Percentiles rank a stretch among this genome's conserved stretches.
Conservation (phyloP, 2,888 invertebrate species). For the Rotaria magnacalcarata region DNA sequence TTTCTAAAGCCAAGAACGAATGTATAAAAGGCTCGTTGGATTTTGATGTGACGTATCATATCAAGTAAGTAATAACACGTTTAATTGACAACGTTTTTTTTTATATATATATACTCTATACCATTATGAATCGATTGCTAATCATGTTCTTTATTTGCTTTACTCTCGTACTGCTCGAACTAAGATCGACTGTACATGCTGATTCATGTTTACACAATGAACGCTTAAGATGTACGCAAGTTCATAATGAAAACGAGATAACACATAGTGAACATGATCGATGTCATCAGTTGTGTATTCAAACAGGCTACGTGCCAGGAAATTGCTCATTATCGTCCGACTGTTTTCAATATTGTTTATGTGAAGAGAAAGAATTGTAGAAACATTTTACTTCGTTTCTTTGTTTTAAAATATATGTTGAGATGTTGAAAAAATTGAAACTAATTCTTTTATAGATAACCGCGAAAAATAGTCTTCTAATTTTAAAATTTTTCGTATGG, state of each 20-base stretch:
- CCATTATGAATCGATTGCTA: background rate
- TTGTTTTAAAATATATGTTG: no score
- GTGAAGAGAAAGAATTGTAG: background rate
- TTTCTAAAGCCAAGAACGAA: no score
- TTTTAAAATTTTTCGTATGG: no score
- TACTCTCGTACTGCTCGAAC: background rate
- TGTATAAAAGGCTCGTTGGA: no score
- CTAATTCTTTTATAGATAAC: no score
- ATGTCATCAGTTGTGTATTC: background rate
- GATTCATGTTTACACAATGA: constrained; percentile 3
- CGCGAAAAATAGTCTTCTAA: no score
- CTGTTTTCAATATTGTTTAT: constrained; percentile 2
- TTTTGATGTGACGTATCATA: no score
- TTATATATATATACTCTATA: background rate
- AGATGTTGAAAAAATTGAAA: no score
- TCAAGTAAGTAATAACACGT: no score
- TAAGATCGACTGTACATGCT: background rate
- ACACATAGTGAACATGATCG: background rate
- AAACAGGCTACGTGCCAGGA: background rate
- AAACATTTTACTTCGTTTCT: no score
- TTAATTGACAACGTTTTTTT: no score
- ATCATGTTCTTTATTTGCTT: background rate
- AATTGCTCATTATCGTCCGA: background rate
- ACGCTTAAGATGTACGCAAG: background rate
- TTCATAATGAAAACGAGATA: background rate